These are phyloP conservation scores for Apodemia hepburni DNA, from an alignment of 2,888 invertebrate genomes.

Conservation along the genomic window DNA sequence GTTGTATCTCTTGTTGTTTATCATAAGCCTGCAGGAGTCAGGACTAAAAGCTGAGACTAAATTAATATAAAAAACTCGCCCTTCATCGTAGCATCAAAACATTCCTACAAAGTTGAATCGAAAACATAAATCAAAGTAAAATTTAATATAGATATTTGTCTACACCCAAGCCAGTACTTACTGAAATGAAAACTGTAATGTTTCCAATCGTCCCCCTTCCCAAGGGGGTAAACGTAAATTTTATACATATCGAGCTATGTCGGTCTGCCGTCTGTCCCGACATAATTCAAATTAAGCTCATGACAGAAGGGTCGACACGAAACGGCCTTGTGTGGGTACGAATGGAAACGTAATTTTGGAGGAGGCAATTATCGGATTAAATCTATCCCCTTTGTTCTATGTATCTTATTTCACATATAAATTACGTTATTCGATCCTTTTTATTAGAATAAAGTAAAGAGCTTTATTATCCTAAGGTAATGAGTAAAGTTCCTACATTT, in stretches of 20 bases:
- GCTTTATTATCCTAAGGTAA: neutral
- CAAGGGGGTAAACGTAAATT: conserved; percentile 52
- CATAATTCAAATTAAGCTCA: conserved; percentile 75
- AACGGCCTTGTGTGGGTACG: conserved; percentile 14
- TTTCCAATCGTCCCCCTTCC: conserved; percentile 36
- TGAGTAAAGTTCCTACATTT: too few species aligned
- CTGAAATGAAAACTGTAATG: conserved; percentile 41
- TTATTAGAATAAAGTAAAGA: neutral
- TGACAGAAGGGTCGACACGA: conserved; percentile 51
- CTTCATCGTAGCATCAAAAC: neutral
- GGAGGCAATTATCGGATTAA: conserved; percentile 27
- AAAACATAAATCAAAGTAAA: conserved; percentile 1
- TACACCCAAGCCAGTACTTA: conserved; percentile 42
- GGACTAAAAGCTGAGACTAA: neutral
- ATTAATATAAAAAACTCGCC: neutral
- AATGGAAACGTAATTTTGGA: conserved; percentile 24
- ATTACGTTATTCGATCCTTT: conserved; percentile 6
- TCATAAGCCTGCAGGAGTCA: too few species aligned
- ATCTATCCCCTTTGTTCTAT: conserved; percentile 15
- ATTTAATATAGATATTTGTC: conserved; percentile 39
- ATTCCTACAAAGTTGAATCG: neutral
- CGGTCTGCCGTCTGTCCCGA: conserved; percentile 48
- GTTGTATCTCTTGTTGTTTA: too few species aligned
- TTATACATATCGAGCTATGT: conserved; percentile 51
- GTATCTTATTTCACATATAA: conserved; percentile 11